Base-by-base conservation (phyloP, 1,140 invertebrate species). In the Zaprionus taronus region DNA sequence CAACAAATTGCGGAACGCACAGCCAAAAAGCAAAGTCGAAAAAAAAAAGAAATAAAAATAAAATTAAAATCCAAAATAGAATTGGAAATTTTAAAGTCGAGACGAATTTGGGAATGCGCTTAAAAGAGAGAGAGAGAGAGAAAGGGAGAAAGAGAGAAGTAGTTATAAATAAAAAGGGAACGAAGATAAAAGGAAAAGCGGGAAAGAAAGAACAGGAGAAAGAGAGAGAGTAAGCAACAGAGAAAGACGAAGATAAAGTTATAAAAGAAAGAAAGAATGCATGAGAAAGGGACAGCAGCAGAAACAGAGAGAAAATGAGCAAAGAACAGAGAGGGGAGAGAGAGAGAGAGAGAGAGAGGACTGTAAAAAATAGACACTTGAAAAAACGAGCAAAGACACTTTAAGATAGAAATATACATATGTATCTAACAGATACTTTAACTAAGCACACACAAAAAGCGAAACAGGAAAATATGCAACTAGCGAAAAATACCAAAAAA, bases 11-110 rank as follows among this genome's bases (percentile, higher is more conserved):
- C 51, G 17, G 6, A 47, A 64, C 44, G 41, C 60, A 62, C 60
- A 47, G 44, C 60, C 63, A 34, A 61, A 34, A 58, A 64, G 41
- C 49, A 49, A 62, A 70, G 56, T 31, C 53, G 38, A 58, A 71
- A 75, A 58, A 71, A 75, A 63, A 63, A 17, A 62, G 31, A 63
- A 70, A 62, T 51, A 62, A 61, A 70, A 70, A 63, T 74, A 31
- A 49, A 58, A 64, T 44, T 20, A 36, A 73, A 53, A 73, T 31
- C 57, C 49, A 71, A 58, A 47, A 63, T 49, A 70, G 41, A 60
- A 75, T 58, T 70, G 36, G 58, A 51, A 58, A 58, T 63, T 70
- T 65, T 71, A 14, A 44, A 65, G 20, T 4, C 11, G 9, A 11
- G 56, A 26, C 73, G 73, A 72, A 58, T 36, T 60, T 24, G 41